These are phyloP conservation scores for Alloplasta piceator DNA, from an alignment of 2,888 invertebrate genomes.

Conservation along the genomic window DNA sequence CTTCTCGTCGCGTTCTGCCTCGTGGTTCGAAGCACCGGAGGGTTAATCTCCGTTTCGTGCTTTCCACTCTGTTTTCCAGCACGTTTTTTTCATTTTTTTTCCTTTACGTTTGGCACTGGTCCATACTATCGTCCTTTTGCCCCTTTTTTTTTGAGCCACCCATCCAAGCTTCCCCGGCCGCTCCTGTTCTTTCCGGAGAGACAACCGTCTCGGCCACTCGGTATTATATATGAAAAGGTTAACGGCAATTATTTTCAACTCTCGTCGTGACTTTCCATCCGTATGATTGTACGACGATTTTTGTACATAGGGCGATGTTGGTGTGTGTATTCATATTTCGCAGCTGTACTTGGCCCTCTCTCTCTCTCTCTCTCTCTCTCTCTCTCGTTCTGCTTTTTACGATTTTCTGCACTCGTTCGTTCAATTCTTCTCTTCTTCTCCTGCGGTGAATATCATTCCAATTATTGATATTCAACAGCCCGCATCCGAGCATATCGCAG, in stretches of 20 bases:
- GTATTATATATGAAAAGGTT: constrained; percentile 32
- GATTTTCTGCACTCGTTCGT: constrained; percentile 18
- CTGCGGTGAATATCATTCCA: constrained; percentile 39
- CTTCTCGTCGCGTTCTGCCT: constrained; percentile 39
- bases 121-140: constrained; percentile 36
- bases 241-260: constrained; percentile 62
- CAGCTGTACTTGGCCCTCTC: not conserved
- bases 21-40: constrained; percentile 52
- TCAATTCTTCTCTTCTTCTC: constrained; percentile 1
- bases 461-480: constrained; percentile 51
- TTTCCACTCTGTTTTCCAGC: constrained; percentile 61
- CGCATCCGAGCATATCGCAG: constrained; percentile 45
- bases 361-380: not conserved
- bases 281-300: constrained; percentile 47
- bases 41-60: constrained; percentile 65
- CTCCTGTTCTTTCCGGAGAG: constrained; percentile 30
- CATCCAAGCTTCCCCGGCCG: not conserved
- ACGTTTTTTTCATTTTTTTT: not conserved
- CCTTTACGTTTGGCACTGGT: constrained; percentile 60
- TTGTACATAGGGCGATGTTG: constrained; percentile 13
- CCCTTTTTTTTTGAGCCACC: constrained; percentile 23
- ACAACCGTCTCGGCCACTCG: constrained; percentile 51
- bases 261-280: constrained; percentile 52
- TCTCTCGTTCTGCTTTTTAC: not conserved
- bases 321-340: not conserved